Evolutionary conservation across 2,113 vertebrate genomes (phyloP), one percentile per base, ranked within the genome.

Genomic region (Meleagris gallopavo): DNA sequence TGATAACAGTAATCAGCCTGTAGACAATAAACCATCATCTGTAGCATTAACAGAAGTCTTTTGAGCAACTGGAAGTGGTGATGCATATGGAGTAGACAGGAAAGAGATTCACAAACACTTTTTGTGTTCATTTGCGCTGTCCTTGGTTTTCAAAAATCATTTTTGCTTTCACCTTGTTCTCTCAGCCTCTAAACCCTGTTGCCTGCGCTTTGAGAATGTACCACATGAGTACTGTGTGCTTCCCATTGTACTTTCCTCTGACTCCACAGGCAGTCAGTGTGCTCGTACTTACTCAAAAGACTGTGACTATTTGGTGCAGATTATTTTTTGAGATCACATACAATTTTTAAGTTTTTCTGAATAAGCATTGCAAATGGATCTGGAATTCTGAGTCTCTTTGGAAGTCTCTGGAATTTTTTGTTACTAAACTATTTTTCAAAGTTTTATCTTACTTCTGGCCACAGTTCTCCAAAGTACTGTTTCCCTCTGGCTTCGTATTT

Each of bases 41-140:
- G 69, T 34, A 91, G 46, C 83, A 81, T 80, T 91, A 93, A 80
- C 36, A 60, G 83, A 77, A 94, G 60, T 77, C 55, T 93, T 83
- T 50, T 52, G 71, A 65, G 55, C 55, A 81, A 86, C 72, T 43
- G 41, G 88, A 86, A 64, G 72, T 93, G 83, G 69, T 74, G 79
- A 85, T 77, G 45, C 69, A 62, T 80, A 13, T 10, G 60, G 27
- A 71, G 30, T 34, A 86, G 81, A 83, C 25, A 58, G 72, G 75
- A 80, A 60, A 22, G 8, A 41, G 10, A 8, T 55, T 76, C 19
- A 50, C n/a, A 60, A 64, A 25, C 4, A 1, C 9, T 21, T 17
- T 64, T 52, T 43, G 32, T 74, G 34, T 73, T 88, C 48, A 36
- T 74, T 21, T 72, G 0, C 75, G 34, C 46, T 84, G 21, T 36